phyloP scores from a whole-genome alignment of 2,113 vertebrate species.

The Chaetodon trifascialis region DNA sequence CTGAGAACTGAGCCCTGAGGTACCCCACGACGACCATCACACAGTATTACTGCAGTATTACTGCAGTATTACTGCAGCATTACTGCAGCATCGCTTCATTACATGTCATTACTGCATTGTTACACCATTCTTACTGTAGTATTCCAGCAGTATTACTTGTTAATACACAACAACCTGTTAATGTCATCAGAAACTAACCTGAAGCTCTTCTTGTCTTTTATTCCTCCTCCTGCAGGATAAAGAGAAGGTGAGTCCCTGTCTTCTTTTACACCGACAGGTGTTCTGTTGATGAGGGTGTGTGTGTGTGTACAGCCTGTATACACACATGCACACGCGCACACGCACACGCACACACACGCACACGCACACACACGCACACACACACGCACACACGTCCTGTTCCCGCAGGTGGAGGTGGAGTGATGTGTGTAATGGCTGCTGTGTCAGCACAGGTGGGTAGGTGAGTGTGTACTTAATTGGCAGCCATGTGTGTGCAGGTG shows the following conservation, averaged over 20 bases:
- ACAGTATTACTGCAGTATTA: no score
- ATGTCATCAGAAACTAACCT: no score
- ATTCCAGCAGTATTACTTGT: neutral
- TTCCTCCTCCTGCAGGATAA: conserved; percentile 32
- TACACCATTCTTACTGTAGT: neutral
- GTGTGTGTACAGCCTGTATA: neutral
- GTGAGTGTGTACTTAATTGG: neutral
- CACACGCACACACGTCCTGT: neutral
- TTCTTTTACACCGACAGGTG: no score
- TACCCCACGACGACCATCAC: no score
- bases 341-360: no score
- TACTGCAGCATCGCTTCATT: neutral
- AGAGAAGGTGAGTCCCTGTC: conserved; percentile 38
- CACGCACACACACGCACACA: no score
- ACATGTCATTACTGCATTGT: neutral
- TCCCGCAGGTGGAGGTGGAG: conserved; percentile 20
- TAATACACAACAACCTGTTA: neutral
- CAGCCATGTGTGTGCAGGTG: conserved; percentile 78
- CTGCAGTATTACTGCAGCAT: neutral
- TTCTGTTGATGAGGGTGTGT: no score
- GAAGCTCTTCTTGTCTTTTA: no score
- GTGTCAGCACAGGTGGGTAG: no score
- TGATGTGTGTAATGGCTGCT: no score
- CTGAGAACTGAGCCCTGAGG: no score
- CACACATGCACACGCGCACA: no score